Percentiles rank a stretch among this genome's conserved stretches.
Conservation (phyloP, 1,140 invertebrate species). For the Oryzaephilus surinamensis region DNA sequence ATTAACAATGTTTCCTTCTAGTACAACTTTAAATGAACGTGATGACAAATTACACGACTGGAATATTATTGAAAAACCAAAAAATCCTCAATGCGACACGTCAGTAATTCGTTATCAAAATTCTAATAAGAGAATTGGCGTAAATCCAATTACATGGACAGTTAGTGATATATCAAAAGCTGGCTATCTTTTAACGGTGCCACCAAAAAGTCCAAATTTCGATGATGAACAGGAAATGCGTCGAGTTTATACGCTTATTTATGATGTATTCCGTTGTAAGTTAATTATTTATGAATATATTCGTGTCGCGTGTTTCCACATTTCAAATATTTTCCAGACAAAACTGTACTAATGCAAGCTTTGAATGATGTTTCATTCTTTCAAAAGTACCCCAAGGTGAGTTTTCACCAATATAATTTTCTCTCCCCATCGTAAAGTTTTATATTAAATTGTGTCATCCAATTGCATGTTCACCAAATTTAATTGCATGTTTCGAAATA, state of each 20-base stretch:
- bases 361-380: slow-evolving; percentile 55
- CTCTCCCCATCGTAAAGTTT: no score
- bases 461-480: no score
- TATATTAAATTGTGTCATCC: background rate
- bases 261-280: slow-evolving; percentile 69
- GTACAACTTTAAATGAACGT: no score
- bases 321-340: slow-evolving; percentile 44
- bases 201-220: slow-evolving; percentile 42
- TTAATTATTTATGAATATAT: slow-evolving; percentile 11
- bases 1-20: no score
- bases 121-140: background rate
- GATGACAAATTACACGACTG: no score
- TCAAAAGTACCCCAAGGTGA: slow-evolving; percentile 42
- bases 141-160: slow-evolving; percentile 35
- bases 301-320: background rate
- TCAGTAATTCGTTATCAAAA: slow-evolving; percentile 8
- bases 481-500: no score
- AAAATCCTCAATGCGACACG: slow-evolving; percentile 20
- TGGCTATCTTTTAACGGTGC: slow-evolving; percentile 44
- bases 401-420: no score
- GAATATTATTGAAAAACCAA: no score
- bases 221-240: slow-evolving; percentile 66
- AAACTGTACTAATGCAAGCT: slow-evolving; percentile 53
- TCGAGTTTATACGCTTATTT: slow-evolving; percentile 61
- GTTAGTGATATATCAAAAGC: slow-evolving; percentile 47